Percentiles rank a stretch among this genome's conserved stretches.
Conservation (phyloP, 2,113 vertebrate genomes). For the Ophthalmolycus amberensis region DNA sequence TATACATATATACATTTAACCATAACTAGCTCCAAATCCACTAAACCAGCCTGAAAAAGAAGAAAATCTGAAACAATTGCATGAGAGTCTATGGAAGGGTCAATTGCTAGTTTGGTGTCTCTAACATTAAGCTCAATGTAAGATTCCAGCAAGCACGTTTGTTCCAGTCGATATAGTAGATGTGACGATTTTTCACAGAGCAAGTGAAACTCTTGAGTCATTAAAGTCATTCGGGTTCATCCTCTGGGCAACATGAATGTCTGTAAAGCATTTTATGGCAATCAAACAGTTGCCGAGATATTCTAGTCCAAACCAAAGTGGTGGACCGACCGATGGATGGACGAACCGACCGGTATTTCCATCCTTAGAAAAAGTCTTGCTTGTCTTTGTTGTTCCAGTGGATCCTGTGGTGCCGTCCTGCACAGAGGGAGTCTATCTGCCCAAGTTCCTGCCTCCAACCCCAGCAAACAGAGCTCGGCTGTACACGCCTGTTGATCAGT, state of each 20-base stretch:
- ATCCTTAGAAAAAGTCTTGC: neutral
- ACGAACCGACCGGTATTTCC: neutral
- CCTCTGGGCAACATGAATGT: neutral
- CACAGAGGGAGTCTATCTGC: conserved; percentile 46
- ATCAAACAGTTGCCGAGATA: neutral
- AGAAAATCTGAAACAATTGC: no score
- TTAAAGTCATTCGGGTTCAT: neutral
- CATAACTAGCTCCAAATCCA: no score
- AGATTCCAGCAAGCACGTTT: neutral
- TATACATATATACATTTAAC: no score
- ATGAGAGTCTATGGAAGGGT: no score
- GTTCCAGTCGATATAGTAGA: neutral
- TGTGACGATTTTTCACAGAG: neutral
- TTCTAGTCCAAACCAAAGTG: neutral
- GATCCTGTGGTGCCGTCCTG: conserved; percentile 42
- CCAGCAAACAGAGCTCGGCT: conserved; percentile 41
- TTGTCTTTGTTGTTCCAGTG: conserved; percentile 42
- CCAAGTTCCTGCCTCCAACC: conserved; percentile 57
- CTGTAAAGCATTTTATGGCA: neutral
- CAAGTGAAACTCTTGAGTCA: neutral
- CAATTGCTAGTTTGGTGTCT: no score
- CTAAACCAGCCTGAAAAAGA: no score
- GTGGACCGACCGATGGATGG: neutral
- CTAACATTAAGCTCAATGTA: no score
- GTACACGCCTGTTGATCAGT: neutral